Evolutionary conservation across 2,888 invertebrate genomes (phyloP), one percentile per base, ranked within the genome.

Genomic region (Tenthredo distinguenda): DNA sequence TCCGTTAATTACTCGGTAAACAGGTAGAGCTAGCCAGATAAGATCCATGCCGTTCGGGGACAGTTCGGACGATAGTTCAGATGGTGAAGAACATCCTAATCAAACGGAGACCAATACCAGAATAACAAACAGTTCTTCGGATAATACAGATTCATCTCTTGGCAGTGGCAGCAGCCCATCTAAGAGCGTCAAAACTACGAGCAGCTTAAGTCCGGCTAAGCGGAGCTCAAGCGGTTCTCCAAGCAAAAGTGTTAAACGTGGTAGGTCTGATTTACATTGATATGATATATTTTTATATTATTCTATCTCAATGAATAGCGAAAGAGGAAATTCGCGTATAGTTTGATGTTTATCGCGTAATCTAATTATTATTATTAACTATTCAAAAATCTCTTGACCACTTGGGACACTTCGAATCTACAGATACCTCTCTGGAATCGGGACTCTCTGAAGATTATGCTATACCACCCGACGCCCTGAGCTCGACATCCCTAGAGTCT

Each of bases 371-470:
- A 18, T 12, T 43, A 43, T 15, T 18, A n/a, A 37, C 18, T 55
- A 31, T 79, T 79, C 15, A 4, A 10, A 79, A 79, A 34, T 58
- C 31, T 31, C n/a, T 31, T n/a, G 15, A 72, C 43, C 74, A 76
- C 79, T 84, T 79, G 76, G 7, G 18, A 40, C 9, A 31, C 15
- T 62, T 83, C 55, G 50, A 43, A 81, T 62, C 95, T 95, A 93
- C 95, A 97, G 97, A 98, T 94, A 97, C 97, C 88, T 98, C 98
- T 86, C 97, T 98, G 94, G 98, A 98, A 94, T 98, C 98, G 85
- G 98, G 98, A 90, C 96, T 98, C 95, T 98, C 99, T 55, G 98
- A 99, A 93, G 99, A 99, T 95, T 99, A 99, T 94, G 99, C 99
- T 86, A 97, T 99, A 91, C 99, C 99, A 12, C 99, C 99, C 12